These are phyloP conservation scores for Vireo altiloquus DNA, from an alignment of 2,113 vertebrate genomes.

Conservation along the genomic window DNA sequence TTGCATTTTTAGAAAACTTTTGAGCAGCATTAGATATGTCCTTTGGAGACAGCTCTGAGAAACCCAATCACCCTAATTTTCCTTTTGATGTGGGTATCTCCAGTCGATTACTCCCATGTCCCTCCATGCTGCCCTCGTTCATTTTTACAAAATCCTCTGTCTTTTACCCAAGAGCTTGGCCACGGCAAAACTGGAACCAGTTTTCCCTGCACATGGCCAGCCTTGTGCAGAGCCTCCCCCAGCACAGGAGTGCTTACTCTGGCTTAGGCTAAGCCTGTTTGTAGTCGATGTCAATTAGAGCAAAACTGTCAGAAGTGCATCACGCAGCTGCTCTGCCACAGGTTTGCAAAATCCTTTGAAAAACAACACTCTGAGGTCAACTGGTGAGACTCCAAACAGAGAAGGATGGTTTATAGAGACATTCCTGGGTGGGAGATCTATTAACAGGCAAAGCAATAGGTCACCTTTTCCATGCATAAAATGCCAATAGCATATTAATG, in stretches of 20 bases:
- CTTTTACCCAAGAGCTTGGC: neutral
- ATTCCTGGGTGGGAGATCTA: neutral
- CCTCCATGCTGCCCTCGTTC: neutral
- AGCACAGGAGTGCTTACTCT: neutral
- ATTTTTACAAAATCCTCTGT: neutral
- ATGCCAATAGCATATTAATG: neutral
- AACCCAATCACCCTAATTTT: neutral
- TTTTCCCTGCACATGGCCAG: neutral
- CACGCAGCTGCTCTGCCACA: neutral
- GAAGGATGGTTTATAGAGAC: neutral
- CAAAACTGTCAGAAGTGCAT: neutral
- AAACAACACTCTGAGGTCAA: neutral
- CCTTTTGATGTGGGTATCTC: neutral
- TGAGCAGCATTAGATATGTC: neutral
- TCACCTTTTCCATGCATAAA: neutral
- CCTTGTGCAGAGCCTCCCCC: neutral
- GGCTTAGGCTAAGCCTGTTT: neutral
- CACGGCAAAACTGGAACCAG: neutral
- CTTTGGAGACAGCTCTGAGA: neutral
- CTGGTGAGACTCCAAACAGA: neutral
- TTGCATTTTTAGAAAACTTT: neutral
- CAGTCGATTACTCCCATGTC: accelerated
- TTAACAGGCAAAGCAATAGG: neutral
- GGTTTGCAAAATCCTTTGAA: neutral
- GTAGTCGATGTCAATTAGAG: neutral